These are phyloP conservation scores for Hippopotamus amphibius DNA, from an alignment of 2,113 vertebrate genomes.

Conservation along the genomic window DNA sequence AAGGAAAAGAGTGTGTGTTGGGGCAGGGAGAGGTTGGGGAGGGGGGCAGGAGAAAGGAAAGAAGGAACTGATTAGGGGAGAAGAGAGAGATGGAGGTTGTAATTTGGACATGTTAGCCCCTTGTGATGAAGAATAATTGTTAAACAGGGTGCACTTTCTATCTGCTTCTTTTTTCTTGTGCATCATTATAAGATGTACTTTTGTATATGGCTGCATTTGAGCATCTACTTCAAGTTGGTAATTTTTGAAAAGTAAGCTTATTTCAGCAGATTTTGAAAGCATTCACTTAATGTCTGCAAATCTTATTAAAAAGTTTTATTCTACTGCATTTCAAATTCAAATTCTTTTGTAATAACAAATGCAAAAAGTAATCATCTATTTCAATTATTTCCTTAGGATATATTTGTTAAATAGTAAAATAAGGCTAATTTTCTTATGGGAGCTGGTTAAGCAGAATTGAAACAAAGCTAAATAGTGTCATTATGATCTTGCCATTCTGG, in stretches of 20 bases:
- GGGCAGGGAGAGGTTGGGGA: too few relatives aligned
- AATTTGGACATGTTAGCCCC: background rate
- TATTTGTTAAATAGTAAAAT: conserved; percentile 21
- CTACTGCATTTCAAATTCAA: conserved; percentile 38
- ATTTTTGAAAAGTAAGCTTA: conserved; percentile 27
- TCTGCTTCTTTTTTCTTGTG: background rate
- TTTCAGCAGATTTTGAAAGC: conserved; percentile 32
- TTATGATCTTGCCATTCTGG: background rate
- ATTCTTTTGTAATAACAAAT: conserved; percentile 7
- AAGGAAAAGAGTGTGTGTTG: background rate
- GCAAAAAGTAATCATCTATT: background rate
- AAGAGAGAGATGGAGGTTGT: background rate
- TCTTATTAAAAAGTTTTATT: conserved; percentile 40
- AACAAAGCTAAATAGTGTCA: background rate
- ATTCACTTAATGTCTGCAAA: conserved; percentile 48
- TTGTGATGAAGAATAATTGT: background rate
- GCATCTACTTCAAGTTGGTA: background rate
- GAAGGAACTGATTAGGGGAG: background rate
- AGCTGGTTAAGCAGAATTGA: background rate
- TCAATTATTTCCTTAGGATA: background rate
- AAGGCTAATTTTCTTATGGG: background rate
- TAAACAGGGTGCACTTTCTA: background rate
- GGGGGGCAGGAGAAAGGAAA: background rate
- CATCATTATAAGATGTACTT: background rate
- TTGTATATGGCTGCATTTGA: background rate